Base-by-base conservation (phyloP, 2,888 invertebrate genomes). In the Tinea trinotella region DNA sequence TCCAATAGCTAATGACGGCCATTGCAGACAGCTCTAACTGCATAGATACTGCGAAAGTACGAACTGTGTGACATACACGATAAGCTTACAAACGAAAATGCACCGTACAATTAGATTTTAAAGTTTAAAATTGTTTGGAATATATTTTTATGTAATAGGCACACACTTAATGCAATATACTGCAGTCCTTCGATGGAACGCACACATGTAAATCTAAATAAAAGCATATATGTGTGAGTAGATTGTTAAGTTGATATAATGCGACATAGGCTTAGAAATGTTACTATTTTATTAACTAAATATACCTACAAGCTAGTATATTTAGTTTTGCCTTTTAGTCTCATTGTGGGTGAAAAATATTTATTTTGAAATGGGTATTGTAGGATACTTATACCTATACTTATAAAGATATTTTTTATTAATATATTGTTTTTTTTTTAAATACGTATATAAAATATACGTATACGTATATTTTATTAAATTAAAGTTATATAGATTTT, bases 121-220 rank as follows among this genome's bases (percentile, higher is more conserved):
- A 30, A 30, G 30, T 7, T 10, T n/a, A 30, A 4, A 30, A 2
- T 30, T 30, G 7, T 7, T 2, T 10, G n/a, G 7, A 30, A 4
- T 10, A 10, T 5, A 7, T 22, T 22, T 22, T 22, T 22, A 22
- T 22, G 22, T 22, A 22, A 22, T 35, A 35, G 12, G 3, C 35
- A 35, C 13, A 3, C 2, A 40, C 13, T 13, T 40, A 40, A 40
- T 40, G 40, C 40, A 40, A 15, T 40, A 40, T 40, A 9, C 24
- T 24, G 40, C 40, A 48, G 48, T 48, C 17, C 48, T 48, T 48
- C 48, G n/a, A 48, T 7, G 7, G 18, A 12, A 18, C 48, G 2
- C 48, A 48, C 48, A 48, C 48, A 5, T 19, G 9, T 18, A 18
- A 40, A 13, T 40, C 17, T 13, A 40, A 12, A 12, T 40, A 17